Evolutionary conservation across 2,113 vertebrate genomes (phyloP).

Genomic region (Beaufortia kweichowensis): DNA sequence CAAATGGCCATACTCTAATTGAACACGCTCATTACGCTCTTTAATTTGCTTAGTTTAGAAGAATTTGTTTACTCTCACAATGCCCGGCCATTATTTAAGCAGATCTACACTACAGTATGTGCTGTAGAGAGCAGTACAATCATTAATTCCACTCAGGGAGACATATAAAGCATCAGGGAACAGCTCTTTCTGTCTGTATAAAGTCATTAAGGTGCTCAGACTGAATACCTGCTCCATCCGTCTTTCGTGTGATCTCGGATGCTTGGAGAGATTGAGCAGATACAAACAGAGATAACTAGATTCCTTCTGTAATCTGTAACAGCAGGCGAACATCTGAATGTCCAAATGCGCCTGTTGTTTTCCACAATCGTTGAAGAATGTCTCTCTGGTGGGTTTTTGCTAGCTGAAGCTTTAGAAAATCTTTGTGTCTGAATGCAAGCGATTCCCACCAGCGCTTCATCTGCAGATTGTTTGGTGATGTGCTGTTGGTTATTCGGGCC

Average conservation of each 20-base stretch:
- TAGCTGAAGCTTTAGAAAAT: conserved; percentile 24
- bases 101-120: conserved; percentile 10
- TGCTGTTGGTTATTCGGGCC: conserved; percentile 23
- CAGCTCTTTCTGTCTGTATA: conserved; percentile 21
- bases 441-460: conserved; percentile 29
- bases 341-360: conserved; percentile 18
- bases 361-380: conserved; percentile 20
- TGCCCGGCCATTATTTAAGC: neutral
- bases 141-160: conserved; percentile 41
- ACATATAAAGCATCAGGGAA: conserved; percentile 29
- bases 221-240: conserved; percentile 47
- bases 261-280: conserved; percentile 33
- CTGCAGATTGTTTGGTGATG: conserved; percentile 13
- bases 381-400: neutral
- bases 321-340: conserved; percentile 1
- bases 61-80: neutral
- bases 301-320: conserved; percentile 4
- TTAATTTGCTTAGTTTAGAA: conserved; percentile 9
- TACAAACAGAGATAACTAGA: conserved; percentile 41
- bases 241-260: conserved; percentile 35
- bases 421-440: neutral
- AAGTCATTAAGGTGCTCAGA: conserved; percentile 46
- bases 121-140: conserved; percentile 32
- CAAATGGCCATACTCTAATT: neutral
- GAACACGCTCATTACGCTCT: neutral